Evolutionary conservation across 2,888 invertebrate species (phyloP), one percentile per base, ranked within the genome.

Genomic region (Pachycephus smyrnensis): DNA sequence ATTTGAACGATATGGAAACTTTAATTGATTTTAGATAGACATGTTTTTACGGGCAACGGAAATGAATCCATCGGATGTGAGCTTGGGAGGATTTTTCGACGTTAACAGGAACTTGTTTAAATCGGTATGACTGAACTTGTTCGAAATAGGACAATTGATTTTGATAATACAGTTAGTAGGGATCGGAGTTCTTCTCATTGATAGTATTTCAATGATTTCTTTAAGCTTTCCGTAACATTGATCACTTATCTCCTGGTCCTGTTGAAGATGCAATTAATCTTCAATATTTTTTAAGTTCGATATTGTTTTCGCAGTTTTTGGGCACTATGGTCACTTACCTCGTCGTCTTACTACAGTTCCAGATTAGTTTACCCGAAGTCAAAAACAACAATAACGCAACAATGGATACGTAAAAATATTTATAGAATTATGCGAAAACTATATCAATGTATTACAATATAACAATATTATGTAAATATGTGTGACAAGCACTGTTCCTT

Each of bases 241-340:
- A 40, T 40, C 4, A 12, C 15, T 15, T 40, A 40, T 40, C 40
- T 15, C 15, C 15, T 40, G 4, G 15, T 15, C 15, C 40, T 40
- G 15, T 2, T 40, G 6, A 23, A 9, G 9, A 23, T 55, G 55
- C 9, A 23, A 55, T 55, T 23, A 55, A 23, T 23, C 55, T 2
- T 23, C 0, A 55, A 55, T 55, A 55, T 23, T 23, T 55, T 55
- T 55, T 23, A 55, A 55, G 23, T 55, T 55, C 55, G 15, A 55
- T 23, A 55, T 55, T 55, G 55, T 55, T 55, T 55, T 92, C 92
- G 76, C 91, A 95, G 94, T 91, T 96, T 12, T 90, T 95, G 81
- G 95, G 95, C 11, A 95, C 95, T 35, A 95, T 96, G 96, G 95
- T 95, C 55, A 96, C 96, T 0, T 96, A 96, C 90, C 90, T 96